phyloP scores from a whole-genome alignment of 2,888 invertebrate species.

The Rosalia funebris region DNA sequence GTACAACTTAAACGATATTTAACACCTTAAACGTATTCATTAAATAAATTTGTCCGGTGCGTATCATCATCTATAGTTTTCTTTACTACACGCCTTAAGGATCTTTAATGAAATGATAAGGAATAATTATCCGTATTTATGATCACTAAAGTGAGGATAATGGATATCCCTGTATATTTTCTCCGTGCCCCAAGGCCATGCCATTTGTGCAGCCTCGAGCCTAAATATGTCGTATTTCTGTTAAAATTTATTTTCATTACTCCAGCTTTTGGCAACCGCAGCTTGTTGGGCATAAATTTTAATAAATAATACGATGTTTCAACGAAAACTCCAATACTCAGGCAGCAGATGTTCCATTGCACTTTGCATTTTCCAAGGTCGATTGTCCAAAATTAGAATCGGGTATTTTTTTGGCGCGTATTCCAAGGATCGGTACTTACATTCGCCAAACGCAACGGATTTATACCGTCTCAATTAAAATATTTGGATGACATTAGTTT shows the following conservation, averaged over 20 bases:
- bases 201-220: background rate
- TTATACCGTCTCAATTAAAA: constrained; percentile 52
- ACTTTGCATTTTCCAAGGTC: constrained; percentile 59
- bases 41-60: no score
- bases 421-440: constrained; percentile 55
- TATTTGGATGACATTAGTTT: constrained; percentile 45
- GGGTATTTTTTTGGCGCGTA: constrained; percentile 57
- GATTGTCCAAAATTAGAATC: constrained; percentile 56
- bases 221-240: background rate
- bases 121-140: no score
- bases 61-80: no score
- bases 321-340: constrained; percentile 1
- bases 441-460: constrained; percentile 43
- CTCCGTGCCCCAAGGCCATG: no score
- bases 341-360: constrained; percentile 59
- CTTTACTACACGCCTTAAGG: no score
- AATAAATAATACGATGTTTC: constrained; percentile 1
- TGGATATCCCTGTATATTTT: no score
- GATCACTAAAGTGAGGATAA: no score
- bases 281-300: constrained; percentile 6
- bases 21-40: no score
- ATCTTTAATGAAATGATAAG: no score
- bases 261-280: constrained; percentile 14
- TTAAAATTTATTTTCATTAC: background rate
- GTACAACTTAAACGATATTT: no score